Base-by-base conservation (phyloP, 2,797 vertebrate genomes). In the Macropodus opercularis region DNA sequence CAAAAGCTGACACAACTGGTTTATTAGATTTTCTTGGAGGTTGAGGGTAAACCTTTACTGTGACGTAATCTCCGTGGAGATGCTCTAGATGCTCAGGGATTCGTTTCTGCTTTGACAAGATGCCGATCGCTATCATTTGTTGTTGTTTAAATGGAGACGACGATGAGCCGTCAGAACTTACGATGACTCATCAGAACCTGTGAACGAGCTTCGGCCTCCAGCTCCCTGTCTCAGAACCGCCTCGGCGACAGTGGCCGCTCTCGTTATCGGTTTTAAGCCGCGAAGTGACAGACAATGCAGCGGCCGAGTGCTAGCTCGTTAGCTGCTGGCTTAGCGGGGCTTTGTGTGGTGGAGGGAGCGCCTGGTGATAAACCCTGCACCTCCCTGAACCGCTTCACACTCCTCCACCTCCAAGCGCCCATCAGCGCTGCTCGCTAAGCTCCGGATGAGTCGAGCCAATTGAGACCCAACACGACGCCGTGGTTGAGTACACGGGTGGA, bases 241-340 rank as follows among this genome's bases (percentile, higher is more conserved):
- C 22, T 38, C 8, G 22, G 0, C 17, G 9, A 14, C 4, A 5
- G 27, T 18, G 42, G 53, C 38, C 18, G 52, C 29, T 14, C 38
- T 21, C 14, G 38, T 56, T 43, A 22, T 34, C 23, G 29, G 15
- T 36, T 50, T 36, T 69, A 61, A 70, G 63, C 73, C 6, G 18
- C 32, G 24, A 39, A 69, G 61, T 66, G 55, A 35, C 19, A 42
- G 49, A 53, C 63, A 38, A 69, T 55, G 50, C 50, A 35, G 41
- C 65, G 7, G 34, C 46, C 63, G 13, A 48, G 29, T 7, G 80
- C 73, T 79, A 79, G 78, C 66, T 73, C 60, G 57, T 80, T 81
- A 81, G 69, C 74, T 6, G 40, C 57, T 35, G 76, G 82, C 70
- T 85, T 78, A 81, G 79, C 14, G 66, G 62, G 60, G 78, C 66